These are phyloP conservation scores for Notospermus geniculatus DNA, from an alignment of 1,140 invertebrate species.

Conservation along the genomic window DNA sequence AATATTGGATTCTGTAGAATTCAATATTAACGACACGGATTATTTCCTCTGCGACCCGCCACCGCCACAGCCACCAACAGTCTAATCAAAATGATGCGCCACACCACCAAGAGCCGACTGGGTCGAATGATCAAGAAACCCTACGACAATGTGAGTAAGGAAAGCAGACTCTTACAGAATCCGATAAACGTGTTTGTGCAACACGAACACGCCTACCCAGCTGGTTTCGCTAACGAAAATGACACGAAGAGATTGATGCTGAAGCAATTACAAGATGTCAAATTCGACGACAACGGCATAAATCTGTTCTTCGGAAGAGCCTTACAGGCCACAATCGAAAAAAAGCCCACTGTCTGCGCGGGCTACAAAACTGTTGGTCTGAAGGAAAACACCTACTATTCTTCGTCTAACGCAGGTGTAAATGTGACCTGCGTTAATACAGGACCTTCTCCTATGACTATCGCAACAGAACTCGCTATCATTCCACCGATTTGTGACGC, in stretches of 20 bases:
- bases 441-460: slow-evolving; percentile 1
- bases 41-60: slow-evolving; percentile 2
- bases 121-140: slow-evolving; percentile 1
- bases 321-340: slow-evolving; percentile 7
- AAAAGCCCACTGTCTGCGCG: slow-evolving; percentile 3
- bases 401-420: slow-evolving; percentile 6
- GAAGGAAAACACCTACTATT: slow-evolving; percentile 11
- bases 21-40: slow-evolving; percentile 5
- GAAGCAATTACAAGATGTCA: slow-evolving; percentile 4
- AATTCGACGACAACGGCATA: slow-evolving; percentile 7
- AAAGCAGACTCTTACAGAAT: slow-evolving; percentile 1
- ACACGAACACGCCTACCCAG: slow-evolving; percentile 6
- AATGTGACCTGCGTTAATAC: slow-evolving; percentile 7
- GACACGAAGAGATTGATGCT: slow-evolving; percentile 1
- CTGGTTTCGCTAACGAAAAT: slow-evolving; percentile 7
- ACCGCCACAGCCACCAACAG: background rate
- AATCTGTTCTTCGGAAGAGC: background rate
- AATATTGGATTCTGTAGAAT: slow-evolving; percentile 8
- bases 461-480: slow-evolving; percentile 3
- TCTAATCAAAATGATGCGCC: slow-evolving; percentile 6
- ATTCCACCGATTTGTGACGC: slow-evolving; percentile 3
- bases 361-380: slow-evolving; percentile 3
- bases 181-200: slow-evolving; percentile 3
- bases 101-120: slow-evolving; percentile 1
- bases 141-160: slow-evolving; percentile 4